phyloP scores from a whole-genome alignment of 2,888 invertebrate genomes.

The Hipparchia sbordonii region DNA sequence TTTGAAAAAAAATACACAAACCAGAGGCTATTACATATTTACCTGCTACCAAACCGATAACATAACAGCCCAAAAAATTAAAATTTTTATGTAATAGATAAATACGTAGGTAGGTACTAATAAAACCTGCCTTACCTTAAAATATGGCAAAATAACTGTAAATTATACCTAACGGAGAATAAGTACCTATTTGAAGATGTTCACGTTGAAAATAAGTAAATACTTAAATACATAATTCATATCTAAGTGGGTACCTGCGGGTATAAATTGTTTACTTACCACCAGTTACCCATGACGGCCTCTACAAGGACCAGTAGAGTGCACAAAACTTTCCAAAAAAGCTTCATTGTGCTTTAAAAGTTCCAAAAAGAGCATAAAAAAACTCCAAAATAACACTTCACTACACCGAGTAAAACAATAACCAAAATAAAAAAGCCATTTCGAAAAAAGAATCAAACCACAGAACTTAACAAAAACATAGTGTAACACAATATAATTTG shows the following conservation, averaged over 20 bases:
- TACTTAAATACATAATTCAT: constrained; percentile 19
- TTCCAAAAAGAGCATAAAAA: constrained; percentile 47
- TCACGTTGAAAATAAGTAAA: constrained; percentile 20
- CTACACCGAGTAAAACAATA: constrained; percentile 49
- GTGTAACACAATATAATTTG: constrained; percentile 59
- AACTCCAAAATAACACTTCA: constrained; percentile 48
- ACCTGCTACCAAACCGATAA: no score
- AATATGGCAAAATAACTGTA: constrained; percentile 14
- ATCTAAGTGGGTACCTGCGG: constrained; percentile 12
- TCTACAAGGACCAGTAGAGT: constrained; percentile 64
- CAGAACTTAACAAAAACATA: constrained; percentile 58
- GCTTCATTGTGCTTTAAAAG: constrained; percentile 67
- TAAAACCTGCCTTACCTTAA: background rate
- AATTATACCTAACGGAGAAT: constrained; percentile 12
- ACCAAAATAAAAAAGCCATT: constrained; percentile 48
- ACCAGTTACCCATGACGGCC: constrained; percentile 72
- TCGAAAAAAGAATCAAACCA: constrained; percentile 58
- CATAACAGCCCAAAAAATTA: no score
- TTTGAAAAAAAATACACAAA: background rate
- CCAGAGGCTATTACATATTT: no score
- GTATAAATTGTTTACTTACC: constrained; percentile 60
- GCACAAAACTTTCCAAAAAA: constrained; percentile 71
- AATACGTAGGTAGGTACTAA: background rate
- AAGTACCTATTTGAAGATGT: background rate
- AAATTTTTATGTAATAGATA: no score